A percentile compares a stretch with the other conserved stretches of the same genome.
phyloP scores from a whole-genome alignment of 2,113 vertebrate genomes.

The Cygnus atratus region DNA sequence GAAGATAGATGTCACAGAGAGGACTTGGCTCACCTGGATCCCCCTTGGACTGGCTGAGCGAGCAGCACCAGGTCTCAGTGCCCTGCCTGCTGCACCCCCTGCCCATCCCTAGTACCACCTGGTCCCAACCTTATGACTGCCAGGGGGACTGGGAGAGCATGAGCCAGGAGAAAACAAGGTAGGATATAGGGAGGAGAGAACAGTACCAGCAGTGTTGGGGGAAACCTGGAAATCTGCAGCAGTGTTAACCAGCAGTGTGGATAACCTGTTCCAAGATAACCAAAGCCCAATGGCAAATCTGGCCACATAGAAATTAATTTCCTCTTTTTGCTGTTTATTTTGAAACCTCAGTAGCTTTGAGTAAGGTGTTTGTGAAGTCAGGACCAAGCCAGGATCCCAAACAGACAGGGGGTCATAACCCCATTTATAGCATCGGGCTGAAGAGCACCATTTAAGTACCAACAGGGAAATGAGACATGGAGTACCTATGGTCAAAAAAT shows the following conservation, averaged over 20 bases:
- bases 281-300: neutral
- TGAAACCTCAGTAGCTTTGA: neutral
- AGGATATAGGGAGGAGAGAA: neutral
- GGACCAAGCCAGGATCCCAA: neutral
- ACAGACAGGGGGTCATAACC: neutral
- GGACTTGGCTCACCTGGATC: neutral
- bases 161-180: neutral
- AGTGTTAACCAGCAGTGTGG: neutral
- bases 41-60: neutral
- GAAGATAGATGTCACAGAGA: neutral
- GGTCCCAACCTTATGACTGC: neutral
- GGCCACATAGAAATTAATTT: neutral
- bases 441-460: neutral
- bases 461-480: neutral
- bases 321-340: neutral
- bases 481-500: neutral
- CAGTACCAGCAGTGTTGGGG: neutral
- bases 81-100: neutral
- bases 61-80: neutral
- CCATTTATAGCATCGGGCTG: neutral
- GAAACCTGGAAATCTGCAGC: neutral
- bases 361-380: neutral
- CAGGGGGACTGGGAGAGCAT: neutral
- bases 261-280: neutral
- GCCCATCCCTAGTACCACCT: neutral